phyloP scores from a whole-genome alignment of 2,797 vertebrate species.

The Tarsius wallacei region DNA sequence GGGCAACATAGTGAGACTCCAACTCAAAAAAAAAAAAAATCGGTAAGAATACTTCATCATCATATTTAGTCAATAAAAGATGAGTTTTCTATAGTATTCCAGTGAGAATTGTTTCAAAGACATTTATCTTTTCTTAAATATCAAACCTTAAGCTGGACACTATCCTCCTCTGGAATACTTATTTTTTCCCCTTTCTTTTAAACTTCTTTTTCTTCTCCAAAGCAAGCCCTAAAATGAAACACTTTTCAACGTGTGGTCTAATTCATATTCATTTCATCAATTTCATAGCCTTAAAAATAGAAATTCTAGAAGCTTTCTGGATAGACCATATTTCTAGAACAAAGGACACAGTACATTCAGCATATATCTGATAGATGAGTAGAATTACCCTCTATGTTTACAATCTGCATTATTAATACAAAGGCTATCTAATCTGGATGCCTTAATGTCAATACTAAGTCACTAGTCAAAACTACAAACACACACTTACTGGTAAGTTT shows the following conservation, averaged over 20 bases:
- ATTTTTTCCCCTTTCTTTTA: no score
- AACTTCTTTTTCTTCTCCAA: no score
- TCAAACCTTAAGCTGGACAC: not conserved
- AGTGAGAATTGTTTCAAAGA: conserved; percentile 35
- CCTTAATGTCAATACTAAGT: conserved; percentile 15
- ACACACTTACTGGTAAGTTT: not conserved
- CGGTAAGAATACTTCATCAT: not conserved
- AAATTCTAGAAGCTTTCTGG: conserved; percentile 45
- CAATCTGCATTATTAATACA: conserved; percentile 24
- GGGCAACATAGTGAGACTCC: no score
- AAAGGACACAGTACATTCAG: conserved; percentile 45
- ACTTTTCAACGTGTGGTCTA: conserved; percentile 5
- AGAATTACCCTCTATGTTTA: not conserved
- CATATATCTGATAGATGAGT: not conserved
- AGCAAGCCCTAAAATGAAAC: not conserved
- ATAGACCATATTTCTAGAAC: not conserved
- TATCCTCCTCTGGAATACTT: conserved; percentile 8
- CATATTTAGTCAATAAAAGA: conserved; percentile 40
- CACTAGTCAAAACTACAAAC: not conserved
- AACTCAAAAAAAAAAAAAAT: no score
- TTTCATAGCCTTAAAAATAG: conserved; percentile 53
- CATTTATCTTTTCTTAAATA: conserved; percentile 65
- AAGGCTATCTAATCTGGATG: conserved; percentile 12
- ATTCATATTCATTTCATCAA: not conserved
- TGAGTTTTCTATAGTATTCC: conserved; percentile 40